A percentile compares a stretch with the other conserved stretches of the same genome.
These are phyloP conservation scores for Ypsolopha sequella DNA, from an alignment of 2,888 invertebrate species.

Conservation along the genomic window DNA sequence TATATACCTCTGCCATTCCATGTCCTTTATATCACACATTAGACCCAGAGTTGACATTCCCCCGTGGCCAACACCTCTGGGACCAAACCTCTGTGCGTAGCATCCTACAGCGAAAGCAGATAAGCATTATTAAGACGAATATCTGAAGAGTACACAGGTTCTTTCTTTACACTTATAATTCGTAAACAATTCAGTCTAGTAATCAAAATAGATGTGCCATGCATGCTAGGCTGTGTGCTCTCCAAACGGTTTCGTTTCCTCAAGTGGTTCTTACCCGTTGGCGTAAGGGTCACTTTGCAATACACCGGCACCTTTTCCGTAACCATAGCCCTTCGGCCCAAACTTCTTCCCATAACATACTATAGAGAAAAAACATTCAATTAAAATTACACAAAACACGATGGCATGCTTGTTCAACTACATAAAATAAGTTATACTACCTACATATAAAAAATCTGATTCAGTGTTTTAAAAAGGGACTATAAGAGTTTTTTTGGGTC, in stretches of 20 bases:
- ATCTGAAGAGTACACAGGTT: constrained; percentile 46
- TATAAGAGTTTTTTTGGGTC: too few species aligned
- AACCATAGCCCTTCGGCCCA: constrained; percentile 97
- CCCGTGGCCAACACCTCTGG: constrained; percentile 93
- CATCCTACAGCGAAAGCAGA: constrained; percentile 80
- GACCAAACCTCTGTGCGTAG: constrained; percentile 96
- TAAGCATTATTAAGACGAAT: constrained; percentile 38
- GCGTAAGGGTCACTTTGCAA: constrained; percentile 90
- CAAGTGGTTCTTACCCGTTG: constrained; percentile 77
- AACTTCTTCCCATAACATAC: constrained; percentile 97
- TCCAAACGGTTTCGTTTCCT: constrained; percentile 47
- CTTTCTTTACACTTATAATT: background rate
- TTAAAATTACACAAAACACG: constrained; percentile 24
- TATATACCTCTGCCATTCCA: constrained; percentile 78
- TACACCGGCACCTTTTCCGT: constrained; percentile 96
- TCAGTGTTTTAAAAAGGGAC: too few species aligned
- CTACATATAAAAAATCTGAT: background rate
- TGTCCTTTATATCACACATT: constrained; percentile 87
- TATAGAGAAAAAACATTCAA: constrained; percentile 56
- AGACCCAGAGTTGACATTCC: constrained; percentile 88
- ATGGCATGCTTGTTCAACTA: constrained; percentile 1
- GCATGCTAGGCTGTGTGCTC: constrained; percentile 39
- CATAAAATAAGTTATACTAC: too few species aligned
- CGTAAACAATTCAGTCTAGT: background rate
- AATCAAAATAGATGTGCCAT: constrained; percentile 10